Evolutionary conservation across 2,113 vertebrate genomes (phyloP).

Genomic region (Lampris incognitus): DNA sequence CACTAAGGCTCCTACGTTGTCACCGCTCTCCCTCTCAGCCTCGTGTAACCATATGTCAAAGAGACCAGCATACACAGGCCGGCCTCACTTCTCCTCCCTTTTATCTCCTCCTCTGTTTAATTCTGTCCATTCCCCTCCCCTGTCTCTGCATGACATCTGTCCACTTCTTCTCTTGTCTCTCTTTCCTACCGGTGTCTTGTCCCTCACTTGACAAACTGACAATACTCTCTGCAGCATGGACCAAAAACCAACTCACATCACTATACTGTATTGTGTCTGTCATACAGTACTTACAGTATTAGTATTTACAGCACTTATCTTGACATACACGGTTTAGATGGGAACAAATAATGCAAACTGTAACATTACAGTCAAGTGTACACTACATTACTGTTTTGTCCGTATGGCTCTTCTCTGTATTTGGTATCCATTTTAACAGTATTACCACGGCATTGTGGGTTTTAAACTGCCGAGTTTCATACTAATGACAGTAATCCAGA

Average conservation of each 20-base stretch:
- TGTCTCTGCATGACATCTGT: background rate
- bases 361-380: background rate
- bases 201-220: conserved; percentile 6
- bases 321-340: conserved; percentile 14
- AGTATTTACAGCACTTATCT: background rate
- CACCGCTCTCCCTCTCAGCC: background rate
- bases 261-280: conserved; percentile 17
- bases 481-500: background rate
- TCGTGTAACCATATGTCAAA: conserved; percentile 30
- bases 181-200: conserved; percentile 1
- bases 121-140: background rate
- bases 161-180: background rate
- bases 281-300: conserved; percentile 19
- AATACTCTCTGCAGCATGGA: conserved; percentile 51
- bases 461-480: background rate
- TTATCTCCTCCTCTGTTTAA: conserved; percentile 3
- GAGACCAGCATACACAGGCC: conserved; percentile 8
- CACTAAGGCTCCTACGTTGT: conserved; percentile 64
- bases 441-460: background rate
- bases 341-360: background rate
- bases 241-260: conserved; percentile 48
- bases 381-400: background rate
- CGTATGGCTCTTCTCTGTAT: background rate
- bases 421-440: background rate
- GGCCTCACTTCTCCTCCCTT: background rate